Conservation (phyloP, 2,797 vertebrate genomes). For the Sebastiscus tertius region DNA sequence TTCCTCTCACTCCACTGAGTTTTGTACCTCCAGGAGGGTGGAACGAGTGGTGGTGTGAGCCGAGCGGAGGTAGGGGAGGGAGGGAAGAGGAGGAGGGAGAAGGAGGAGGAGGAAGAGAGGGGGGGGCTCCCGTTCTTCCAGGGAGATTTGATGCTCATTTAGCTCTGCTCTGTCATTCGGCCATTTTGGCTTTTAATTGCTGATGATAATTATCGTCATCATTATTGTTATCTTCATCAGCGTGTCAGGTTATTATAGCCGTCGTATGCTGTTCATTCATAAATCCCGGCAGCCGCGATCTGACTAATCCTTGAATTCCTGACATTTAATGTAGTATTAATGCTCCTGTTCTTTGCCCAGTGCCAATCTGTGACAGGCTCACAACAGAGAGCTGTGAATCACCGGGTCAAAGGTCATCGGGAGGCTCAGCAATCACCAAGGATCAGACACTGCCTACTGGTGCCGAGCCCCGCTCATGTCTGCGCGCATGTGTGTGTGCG, state of each 20-base stretch:
- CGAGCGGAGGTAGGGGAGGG: conserved; percentile 41
- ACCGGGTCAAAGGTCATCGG: conserved; percentile 68
- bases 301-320: conserved; percentile 76
- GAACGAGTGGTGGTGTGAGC: conserved; percentile 77
- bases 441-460: conserved; percentile 74
- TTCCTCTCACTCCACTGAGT: conserved; percentile 97
- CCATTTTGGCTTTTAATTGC: conserved; percentile 87
- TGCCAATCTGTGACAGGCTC: conserved; percentile 74
- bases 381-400: conserved; percentile 76
- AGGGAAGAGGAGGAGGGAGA: not conserved
- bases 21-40: conserved; percentile 94
- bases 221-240: conserved; percentile 76
- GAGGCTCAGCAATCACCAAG: conserved; percentile 74
- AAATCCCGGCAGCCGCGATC: conserved; percentile 61
- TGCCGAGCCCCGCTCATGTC: conserved; percentile 39
- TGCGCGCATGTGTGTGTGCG: not conserved
- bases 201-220: conserved; percentile 78
- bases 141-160: conserved; percentile 93
- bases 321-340: conserved; percentile 79
- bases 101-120: no score
- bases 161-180: conserved; percentile 88
- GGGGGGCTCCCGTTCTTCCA: conserved; percentile 81
- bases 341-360: conserved; percentile 69
- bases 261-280: conserved; percentile 68
- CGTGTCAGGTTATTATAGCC: conserved; percentile 71